phyloP scores from a whole-genome alignment of 2,113 vertebrate genomes.

The Psettodes erumei region DNA sequence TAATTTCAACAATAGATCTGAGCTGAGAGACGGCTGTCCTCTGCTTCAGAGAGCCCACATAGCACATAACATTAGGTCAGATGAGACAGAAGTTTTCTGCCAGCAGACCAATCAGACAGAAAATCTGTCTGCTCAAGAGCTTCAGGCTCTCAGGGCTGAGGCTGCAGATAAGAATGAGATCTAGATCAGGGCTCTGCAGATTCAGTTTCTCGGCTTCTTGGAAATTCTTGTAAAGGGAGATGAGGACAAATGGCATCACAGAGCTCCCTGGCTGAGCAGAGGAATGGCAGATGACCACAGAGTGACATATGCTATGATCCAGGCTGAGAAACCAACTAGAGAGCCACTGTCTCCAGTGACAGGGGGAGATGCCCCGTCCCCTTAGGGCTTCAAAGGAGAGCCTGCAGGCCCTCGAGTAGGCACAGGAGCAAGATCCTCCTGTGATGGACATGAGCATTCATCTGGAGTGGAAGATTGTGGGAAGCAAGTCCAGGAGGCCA shows the following conservation, averaged over 20 bases:
- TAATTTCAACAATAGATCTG: background rate
- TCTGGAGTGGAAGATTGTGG: background rate
- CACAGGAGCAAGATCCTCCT: no score
- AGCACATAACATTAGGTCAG: background rate
- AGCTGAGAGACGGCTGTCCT: background rate
- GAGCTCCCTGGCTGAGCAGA: slow-evolving; percentile 6
- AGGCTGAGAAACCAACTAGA: background rate
- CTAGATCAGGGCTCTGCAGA: slow-evolving; percentile 15
- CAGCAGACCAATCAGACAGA: background rate
- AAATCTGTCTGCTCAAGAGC: background rate
- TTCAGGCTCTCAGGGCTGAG: slow-evolving; percentile 2
- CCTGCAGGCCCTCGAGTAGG: background rate
- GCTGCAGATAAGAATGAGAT: slow-evolving; percentile 20
- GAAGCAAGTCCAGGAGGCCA: background rate
- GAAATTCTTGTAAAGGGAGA: slow-evolving; percentile 5
- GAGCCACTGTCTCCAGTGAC: background rate
- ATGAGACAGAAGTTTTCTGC: slow-evolving; percentile 2
- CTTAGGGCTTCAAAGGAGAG: slow-evolving; percentile 12
- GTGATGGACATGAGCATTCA: background rate
- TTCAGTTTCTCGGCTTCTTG: background rate
- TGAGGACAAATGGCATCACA: background rate
- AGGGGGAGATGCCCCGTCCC: slow-evolving; percentile 29
- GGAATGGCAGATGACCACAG: background rate
- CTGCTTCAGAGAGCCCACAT: slow-evolving; percentile 5
- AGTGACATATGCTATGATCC: slow-evolving; percentile 27